These are phyloP conservation scores for Antechinus flavipes DNA, from an alignment of 2,113 vertebrate genomes.

Conservation along the genomic window DNA sequence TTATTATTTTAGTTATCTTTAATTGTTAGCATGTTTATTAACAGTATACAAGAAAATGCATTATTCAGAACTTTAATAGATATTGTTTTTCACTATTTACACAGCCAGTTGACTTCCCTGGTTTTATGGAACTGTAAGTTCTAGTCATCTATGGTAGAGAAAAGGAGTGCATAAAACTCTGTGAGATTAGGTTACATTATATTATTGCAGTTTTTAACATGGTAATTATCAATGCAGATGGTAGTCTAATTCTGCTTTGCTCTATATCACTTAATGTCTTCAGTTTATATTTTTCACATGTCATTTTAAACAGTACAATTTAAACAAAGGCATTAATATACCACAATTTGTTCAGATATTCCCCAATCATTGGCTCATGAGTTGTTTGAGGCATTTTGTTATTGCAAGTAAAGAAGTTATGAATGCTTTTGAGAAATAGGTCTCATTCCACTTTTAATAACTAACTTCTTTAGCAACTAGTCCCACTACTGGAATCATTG, in stretches of 20 bases:
- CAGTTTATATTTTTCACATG: not conserved
- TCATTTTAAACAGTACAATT: not conserved
- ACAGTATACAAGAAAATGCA: not conserved
- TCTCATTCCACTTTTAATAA: not conserved
- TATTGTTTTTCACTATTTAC: not conserved
- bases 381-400: not conserved
- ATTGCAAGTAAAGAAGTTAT: not conserved
- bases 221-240: not conserved
- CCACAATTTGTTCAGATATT: not conserved
- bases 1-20: not conserved
- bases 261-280: not conserved
- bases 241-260: not conserved
- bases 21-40: not conserved
- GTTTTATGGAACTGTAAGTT: not conserved
- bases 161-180: not conserved
- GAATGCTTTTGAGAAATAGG: not conserved
- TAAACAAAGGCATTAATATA: not conserved
- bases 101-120: not conserved
- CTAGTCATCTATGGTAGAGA: not conserved
- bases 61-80: not conserved
- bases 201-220: not conserved
- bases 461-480: constrained; percentile 14
- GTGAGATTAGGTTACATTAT: not conserved
- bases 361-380: not conserved
- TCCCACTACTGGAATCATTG: not conserved